Evolutionary conservation across 2,888 invertebrate species (phyloP), one percentile per base, ranked within the genome.

Genomic region (Scelioninae gen. 2): DNA sequence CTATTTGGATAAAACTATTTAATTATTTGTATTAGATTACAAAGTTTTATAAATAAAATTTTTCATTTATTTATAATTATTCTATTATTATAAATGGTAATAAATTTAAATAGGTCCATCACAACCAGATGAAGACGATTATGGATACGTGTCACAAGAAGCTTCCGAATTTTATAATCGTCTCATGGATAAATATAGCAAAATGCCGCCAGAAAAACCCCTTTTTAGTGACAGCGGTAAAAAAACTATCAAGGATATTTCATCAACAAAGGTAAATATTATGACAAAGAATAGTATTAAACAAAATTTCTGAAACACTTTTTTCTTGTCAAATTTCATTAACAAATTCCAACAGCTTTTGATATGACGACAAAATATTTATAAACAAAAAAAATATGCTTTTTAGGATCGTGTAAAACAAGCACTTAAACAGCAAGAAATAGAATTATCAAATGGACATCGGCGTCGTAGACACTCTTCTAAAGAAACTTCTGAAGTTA

Each of bases 81-180:
- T n/a, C n/a, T n/a, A n/a, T n/a, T n/a, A n/a, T n/a, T n/a, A n/a
- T n/a, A n/a, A n/a, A n/a, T n/a, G n/a, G n/a, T n/a, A n/a, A 35
- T 35, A 16, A 25, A 25, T 25, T 25, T 4, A 4, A 25, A 33
- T 18, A 87, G 88, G 94, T 0, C 91, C 92, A 0, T 90, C 92
- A 0, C 94, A 95, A 81, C 93, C 94, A 0, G 96, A 96, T 80
- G 94, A 95, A 82, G 96, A 96, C 87, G 96, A 96, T 82, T 96
- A 96, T 83, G 96, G 96, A 0, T 96, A 95, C 82, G 94, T 93
- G 35, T 96, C 96, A 0, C 92, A 92, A 79, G 93, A 93, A 84
- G 93, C 95, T 0, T 91, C 93, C 41, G 93, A 92, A 22, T 89
- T 92, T 78, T 95, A 95, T 84, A 91, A 92, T 77, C 94, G 95